These are phyloP conservation scores for Acyrthosiphon pisum DNA, from an alignment of 1,140 invertebrate species.

Conservation along the genomic window DNA sequence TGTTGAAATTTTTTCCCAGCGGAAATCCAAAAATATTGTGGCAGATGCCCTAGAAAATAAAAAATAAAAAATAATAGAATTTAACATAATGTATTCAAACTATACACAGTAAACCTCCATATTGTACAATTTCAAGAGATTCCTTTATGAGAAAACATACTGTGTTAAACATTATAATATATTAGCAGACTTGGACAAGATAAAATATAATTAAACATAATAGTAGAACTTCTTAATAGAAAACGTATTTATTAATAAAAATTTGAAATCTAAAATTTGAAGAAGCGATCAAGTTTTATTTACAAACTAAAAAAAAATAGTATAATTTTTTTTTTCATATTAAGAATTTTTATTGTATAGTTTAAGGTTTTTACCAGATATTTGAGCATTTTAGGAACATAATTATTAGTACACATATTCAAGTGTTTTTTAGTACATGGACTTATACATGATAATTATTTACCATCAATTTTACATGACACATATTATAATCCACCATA, in stretches of 20 bases:
- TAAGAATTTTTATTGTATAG: too few species aligned
- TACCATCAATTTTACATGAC: not conserved
- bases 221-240: not conserved
- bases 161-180: too few species aligned
- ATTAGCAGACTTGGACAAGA: too few species aligned
- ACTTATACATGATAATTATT: not conserved
- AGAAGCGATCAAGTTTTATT: not conserved
- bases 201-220: not conserved
- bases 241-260: not conserved
- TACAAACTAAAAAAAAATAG: not conserved
- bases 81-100: not conserved
- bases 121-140: not conserved
- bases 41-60: constrained; percentile 17
- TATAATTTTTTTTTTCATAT: not conserved
- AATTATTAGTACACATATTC: not conserved
- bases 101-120: not conserved
- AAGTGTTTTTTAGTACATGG: not conserved
- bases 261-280: not conserved
- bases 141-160: not conserved
- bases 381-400: not conserved
- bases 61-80: not conserved
- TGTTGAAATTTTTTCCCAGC: not conserved
- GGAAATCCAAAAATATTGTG: not conserved
- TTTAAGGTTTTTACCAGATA: not conserved
- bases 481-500: too few species aligned